phyloP scores from a whole-genome alignment of 2,113 vertebrate species.

The Ifrita kowaldi region DNA sequence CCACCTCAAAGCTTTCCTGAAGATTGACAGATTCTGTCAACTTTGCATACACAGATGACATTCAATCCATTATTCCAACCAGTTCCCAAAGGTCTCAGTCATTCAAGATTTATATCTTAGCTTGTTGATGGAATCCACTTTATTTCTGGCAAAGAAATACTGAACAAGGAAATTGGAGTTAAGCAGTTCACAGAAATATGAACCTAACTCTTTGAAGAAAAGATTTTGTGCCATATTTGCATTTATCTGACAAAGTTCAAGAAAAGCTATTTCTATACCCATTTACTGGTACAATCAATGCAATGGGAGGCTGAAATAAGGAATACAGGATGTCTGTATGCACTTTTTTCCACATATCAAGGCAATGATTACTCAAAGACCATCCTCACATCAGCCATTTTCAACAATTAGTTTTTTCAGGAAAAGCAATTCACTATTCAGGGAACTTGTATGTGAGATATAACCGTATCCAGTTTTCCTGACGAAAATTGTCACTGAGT shows the following conservation, averaged over 20 bases:
- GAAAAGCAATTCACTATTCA: background rate
- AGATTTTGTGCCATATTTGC: slow-evolving; percentile 17
- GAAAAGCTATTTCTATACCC: background rate
- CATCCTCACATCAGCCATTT: background rate
- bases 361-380: background rate
- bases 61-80: slow-evolving; percentile 22
- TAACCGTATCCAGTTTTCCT: rapidly evolving
- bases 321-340: background rate
- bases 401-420: background rate
- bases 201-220: background rate
- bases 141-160: slow-evolving; percentile 15
- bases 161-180: background rate
- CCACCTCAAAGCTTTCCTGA: background rate
- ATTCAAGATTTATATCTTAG: slow-evolving; percentile 36
- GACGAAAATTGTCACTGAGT: background rate
- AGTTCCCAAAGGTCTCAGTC: slow-evolving; percentile 22
- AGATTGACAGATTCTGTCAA: slow-evolving; percentile 29
- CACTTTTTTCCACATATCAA: background rate
- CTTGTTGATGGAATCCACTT: slow-evolving; percentile 7
- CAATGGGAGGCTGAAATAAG: background rate
- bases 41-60: slow-evolving; percentile 27
- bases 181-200: background rate
- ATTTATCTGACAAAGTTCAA: slow-evolving; percentile 20
- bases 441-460: background rate
- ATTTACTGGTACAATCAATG: background rate